Base-by-base conservation (phyloP, 1,140 invertebrate genomes). In the Riptortus pedestris region DNA sequence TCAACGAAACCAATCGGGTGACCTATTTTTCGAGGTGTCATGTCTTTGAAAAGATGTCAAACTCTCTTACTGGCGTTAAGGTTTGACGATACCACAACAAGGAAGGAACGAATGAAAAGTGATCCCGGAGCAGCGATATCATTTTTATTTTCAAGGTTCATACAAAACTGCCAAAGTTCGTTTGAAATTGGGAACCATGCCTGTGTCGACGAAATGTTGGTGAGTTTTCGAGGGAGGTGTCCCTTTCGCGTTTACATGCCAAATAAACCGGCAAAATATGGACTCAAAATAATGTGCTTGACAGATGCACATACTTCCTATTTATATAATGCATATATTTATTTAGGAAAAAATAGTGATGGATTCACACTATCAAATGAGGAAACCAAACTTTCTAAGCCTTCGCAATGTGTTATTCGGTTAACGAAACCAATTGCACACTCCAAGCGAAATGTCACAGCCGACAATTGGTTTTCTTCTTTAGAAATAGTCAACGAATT, bases 221-320 rank as follows among this genome's bases (percentile, higher is more conserved):
- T 63, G 33, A 62, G 62, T n/a, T 76, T 76, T 66, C 57, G 71
- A 63, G 74, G 74, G 26, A 65, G 70, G 43, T 75, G 73, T 64
- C 52, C 29, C 22, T 77, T 76, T 65, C 45, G 71, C 33, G 69
- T 72, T 26, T 76, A 76, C 65, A 74, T 76, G 7, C 69, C 71
- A 29, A 66, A 65, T 16, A 79, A 77, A 69, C 74, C 73, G 11
- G 68, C 62, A 11, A 74, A 74, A 64, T 77, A 77, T 66, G 78
- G 76, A 5, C 70, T 78, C 62, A 78, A 77, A 71, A 69, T 72
- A 38, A 38, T 38, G 33, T 38, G 33, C 33, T 38, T 38, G 16
- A 38, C 33, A 38, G 33, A 38, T 38, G 33, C 33, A 38, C 33
- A 38, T 38, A 38, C 33, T 38, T 38, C 33, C 33, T 38, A 38